phyloP scores from a whole-genome alignment of 2,113 vertebrate species.

The Chunga burmeisteri region DNA sequence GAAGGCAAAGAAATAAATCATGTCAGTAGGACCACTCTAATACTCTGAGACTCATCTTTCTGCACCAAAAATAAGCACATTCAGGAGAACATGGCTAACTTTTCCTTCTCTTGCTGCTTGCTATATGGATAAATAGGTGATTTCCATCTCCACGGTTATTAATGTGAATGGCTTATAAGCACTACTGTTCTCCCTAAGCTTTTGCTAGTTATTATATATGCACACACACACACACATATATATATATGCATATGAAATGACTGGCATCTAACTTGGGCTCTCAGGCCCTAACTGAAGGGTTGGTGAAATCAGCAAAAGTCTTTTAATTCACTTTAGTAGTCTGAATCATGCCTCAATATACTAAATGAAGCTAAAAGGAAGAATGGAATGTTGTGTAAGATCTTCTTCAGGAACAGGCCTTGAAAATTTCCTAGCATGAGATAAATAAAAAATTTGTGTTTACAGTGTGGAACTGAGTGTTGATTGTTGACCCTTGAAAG shows the following conservation, averaged over 20 bases:
- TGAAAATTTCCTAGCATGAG: neutral
- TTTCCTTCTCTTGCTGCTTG: neutral
- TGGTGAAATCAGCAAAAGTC: neutral
- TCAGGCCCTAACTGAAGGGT: neutral
- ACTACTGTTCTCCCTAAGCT: neutral
- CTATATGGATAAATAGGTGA: neutral
- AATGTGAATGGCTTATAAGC: neutral
- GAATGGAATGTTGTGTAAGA: neutral
- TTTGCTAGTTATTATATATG: neutral
- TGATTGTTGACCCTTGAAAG: neutral
- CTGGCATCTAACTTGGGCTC: neutral
- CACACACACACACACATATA: neutral
- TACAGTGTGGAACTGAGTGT: neutral
- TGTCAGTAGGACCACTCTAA: neutral
- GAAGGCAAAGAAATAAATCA: neutral
- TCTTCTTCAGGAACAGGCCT: neutral
- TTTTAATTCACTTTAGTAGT: neutral
- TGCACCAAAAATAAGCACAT: neutral
- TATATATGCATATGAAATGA: neutral
- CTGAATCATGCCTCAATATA: neutral
- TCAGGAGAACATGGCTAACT: neutral
- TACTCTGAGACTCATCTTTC: neutral
- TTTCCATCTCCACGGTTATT: neutral
- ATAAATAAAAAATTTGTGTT: neutral
- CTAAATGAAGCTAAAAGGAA: neutral